A percentile compares a stretch with the other conserved stretches of the same genome.
Evolutionary conservation across 2,888 invertebrate genomes (phyloP).

Genomic region (Mesorhabditis belari): DNA sequence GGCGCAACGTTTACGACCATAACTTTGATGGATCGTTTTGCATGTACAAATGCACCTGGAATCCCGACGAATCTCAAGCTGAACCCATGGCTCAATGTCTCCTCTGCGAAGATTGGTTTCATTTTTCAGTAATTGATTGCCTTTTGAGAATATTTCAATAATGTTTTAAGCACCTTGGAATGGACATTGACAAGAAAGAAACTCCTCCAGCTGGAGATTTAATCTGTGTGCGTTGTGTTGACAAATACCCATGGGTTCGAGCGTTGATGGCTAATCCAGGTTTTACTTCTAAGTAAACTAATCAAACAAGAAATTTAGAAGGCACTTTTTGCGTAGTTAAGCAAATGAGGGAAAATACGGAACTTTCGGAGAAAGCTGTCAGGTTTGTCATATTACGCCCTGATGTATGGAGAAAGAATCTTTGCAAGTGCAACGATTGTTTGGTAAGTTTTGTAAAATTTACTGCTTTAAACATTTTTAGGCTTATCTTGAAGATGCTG

Average conservation of each 20-base stretch:
- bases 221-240: constrained; percentile 14
- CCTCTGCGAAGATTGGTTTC: constrained; percentile 96
- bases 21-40: constrained; percentile 91
- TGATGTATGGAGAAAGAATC: constrained; percentile 2
- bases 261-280: constrained; percentile 1
- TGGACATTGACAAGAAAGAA: constrained; percentile 2
- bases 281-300: background rate
- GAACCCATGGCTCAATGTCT: constrained; percentile 94
- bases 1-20: constrained; percentile 62
- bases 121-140: constrained; percentile 63
- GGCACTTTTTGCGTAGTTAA: background rate
- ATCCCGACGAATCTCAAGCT: constrained; percentile 76
- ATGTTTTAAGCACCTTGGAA: constrained; percentile 5
- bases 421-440: constrained; percentile 27
- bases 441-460: constrained; percentile 2
- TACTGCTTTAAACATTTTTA: constrained; percentile 2
- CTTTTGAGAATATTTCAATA: background rate
- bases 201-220: constrained; percentile 13
- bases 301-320: background rate
- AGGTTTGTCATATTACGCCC: background rate
- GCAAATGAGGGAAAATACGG: constrained; percentile 3
- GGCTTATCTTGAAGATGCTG: constrained; percentile 19
- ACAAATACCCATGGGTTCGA: constrained; percentile 12
- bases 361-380: background rate
- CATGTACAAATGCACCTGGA: constrained; percentile 79